Evolutionary conservation across 2,888 invertebrate genomes (phyloP), one percentile per base, ranked within the genome.

Genomic region (Fragum fragum): DNA sequence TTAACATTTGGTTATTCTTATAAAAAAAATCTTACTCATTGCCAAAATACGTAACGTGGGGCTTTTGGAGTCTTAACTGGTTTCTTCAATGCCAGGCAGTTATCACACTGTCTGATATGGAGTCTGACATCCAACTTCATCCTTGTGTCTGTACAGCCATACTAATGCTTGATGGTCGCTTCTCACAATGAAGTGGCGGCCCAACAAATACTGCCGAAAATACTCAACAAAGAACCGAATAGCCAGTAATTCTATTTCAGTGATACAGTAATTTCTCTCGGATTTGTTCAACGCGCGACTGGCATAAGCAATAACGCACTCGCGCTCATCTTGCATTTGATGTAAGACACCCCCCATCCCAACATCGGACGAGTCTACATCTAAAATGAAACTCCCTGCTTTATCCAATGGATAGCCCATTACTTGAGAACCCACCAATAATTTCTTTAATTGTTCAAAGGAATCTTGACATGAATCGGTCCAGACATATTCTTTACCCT

Each of bases 281-380:
- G 81, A 76, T 29, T 75, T 83, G 53, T 77, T 79, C n/a, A 86
- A 14, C 11, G 79, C 55, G 28, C 79, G 55, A 69, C 86, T 84
- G 0, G 79, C 85, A 26, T 61, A 61, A 5, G 79, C 71, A n/a
- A 87, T 81, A 18, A 86, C 79, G 14, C 84, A 52, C 36, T 83
- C 82, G 18, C 47, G 3, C 0, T 74, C 83, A 28, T 80, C 76
- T 42, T 83, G 85, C 16, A 83, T 68, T 42, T 87, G 85, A 11
- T 36, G 63, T 5, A 87, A 52, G 1, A 88, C 85, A 21, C 70
- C n/a, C 83, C 78, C 81, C 11, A 87, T 79, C 1, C 81, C 76
- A 7, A 42, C 29, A 57, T 72, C 79, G 47, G 81, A 79, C 0
- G 81, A 85, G 82, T 88, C 88, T 18, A 76, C 79, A 70, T 88